Percentiles rank a stretch among this genome's conserved stretches.
Evolutionary conservation across 1,140 invertebrate species (phyloP).

Genomic region (Chelonus insularis): DNA sequence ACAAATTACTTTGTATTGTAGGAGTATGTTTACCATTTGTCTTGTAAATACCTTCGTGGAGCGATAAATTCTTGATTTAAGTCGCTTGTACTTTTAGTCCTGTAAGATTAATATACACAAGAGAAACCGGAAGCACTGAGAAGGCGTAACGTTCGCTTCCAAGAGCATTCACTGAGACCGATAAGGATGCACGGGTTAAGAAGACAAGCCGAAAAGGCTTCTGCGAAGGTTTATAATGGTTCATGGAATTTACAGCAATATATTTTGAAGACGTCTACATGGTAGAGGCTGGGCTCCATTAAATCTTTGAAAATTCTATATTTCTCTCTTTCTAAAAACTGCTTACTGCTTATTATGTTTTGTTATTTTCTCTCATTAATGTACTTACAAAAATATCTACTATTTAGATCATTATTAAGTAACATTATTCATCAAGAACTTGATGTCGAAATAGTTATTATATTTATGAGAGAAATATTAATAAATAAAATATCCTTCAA

Average conservation of each 20-base stretch:
- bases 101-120: neutral
- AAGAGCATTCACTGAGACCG: constrained; percentile 13
- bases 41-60: neutral
- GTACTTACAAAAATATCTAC: no score
- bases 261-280: constrained; percentile 42
- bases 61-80: neutral
- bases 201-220: constrained; percentile 27
- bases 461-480: no score
- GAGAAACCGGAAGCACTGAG: neutral
- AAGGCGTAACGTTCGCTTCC: constrained; percentile 5
- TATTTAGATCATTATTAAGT: no score
- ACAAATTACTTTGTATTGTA: no score
- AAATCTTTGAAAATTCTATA: constrained; percentile 33
- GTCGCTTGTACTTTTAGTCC: neutral
- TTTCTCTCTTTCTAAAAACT: constrained; percentile 6
- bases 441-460: no score
- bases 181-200: constrained; percentile 18
- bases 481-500: no score
- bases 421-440: no score
- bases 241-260: constrained; percentile 29
- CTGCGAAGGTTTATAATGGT: constrained; percentile 29
- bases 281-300: constrained; percentile 38
- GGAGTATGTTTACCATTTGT: neutral
- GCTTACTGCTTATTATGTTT: no score
- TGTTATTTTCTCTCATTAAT: no score